Percentiles rank a stretch among this genome's conserved stretches.
Conservation (phyloP, 1,140 invertebrate genomes). For the Nilaparvata lugens region DNA sequence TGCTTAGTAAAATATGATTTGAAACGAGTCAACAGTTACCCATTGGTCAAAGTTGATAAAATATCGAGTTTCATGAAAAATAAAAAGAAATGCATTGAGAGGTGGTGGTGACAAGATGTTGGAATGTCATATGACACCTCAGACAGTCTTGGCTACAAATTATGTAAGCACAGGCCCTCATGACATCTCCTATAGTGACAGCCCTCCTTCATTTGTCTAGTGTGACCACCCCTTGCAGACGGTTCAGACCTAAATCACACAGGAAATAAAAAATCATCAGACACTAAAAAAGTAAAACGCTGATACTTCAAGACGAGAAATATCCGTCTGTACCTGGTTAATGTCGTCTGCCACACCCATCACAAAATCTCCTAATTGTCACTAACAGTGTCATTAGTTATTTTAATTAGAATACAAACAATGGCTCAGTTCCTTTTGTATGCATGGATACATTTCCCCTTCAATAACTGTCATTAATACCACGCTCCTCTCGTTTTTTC, state of each 20-base stretch:
- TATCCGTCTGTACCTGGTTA: neutral
- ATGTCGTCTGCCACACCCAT: neutral
- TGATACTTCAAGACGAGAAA: neutral
- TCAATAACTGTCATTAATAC: conserved; percentile 4
- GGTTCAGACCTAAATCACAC: neutral
- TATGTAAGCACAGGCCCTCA: too few relatives aligned
- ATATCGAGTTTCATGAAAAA: too few relatives aligned
- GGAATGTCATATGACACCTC: too few relatives aligned
- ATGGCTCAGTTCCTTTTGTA: neutral
- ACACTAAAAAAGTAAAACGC: neutral
- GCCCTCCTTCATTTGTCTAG: too few relatives aligned
- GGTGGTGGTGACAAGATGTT: too few relatives aligned
- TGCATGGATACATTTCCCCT: neutral
- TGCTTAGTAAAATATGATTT: too few relatives aligned
- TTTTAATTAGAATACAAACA: conserved; percentile 3
- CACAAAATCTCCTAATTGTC: neutral
- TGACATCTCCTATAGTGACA: too few relatives aligned
- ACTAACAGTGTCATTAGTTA: neutral
- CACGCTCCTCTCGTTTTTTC: neutral
- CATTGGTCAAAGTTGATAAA: too few relatives aligned
- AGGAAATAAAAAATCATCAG: neutral
- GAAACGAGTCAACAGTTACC: too few relatives aligned
- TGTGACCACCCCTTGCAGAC: too few relatives aligned
- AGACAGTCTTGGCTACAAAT: too few relatives aligned
- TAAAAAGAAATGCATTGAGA: too few relatives aligned